Percentiles rank a stretch among this genome's conserved stretches.
Conservation (phyloP, 2,797 vertebrate species). For the Falco cherrug region DNA sequence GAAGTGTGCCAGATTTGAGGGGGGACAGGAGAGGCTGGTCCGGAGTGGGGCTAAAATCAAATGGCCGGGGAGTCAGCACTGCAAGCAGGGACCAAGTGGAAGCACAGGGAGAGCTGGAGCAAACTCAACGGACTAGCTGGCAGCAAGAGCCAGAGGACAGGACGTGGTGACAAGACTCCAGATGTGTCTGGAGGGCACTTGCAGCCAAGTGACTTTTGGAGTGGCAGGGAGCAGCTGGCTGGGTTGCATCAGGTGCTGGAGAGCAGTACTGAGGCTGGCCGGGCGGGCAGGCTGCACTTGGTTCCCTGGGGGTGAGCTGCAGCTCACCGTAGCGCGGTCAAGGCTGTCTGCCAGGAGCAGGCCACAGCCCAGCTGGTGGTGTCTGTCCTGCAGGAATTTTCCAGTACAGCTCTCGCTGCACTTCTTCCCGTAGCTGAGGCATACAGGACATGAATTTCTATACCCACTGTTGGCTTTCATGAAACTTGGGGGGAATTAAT, state of each 20-base stretch:
- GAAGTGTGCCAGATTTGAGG: neutral
- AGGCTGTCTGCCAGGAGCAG: neutral
- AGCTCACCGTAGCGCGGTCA: neutral
- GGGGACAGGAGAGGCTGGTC: neutral
- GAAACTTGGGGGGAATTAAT: neutral
- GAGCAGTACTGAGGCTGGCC: neutral
- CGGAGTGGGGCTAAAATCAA: neutral
- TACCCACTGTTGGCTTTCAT: neutral
- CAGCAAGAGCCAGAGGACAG: neutral
- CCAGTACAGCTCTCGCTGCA: neutral
- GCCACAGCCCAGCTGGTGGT: neutral
- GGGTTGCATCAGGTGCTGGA: neutral
- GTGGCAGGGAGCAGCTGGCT: neutral
- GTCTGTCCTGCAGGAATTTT: conserved; percentile 13
- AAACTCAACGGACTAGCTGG: neutral
- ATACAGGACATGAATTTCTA: neutral
- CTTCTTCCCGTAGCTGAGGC: neutral
- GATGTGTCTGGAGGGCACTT: neutral
- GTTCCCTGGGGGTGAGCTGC: neutral
- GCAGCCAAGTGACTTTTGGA: neutral
- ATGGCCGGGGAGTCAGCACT: neutral
- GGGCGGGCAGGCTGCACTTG: neutral
- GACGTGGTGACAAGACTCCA: neutral
- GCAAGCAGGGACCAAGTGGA: neutral
- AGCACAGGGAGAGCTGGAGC: neutral